Base-by-base conservation (phyloP, 2,888 invertebrate genomes). In the Iphiclides podalirius region DNA sequence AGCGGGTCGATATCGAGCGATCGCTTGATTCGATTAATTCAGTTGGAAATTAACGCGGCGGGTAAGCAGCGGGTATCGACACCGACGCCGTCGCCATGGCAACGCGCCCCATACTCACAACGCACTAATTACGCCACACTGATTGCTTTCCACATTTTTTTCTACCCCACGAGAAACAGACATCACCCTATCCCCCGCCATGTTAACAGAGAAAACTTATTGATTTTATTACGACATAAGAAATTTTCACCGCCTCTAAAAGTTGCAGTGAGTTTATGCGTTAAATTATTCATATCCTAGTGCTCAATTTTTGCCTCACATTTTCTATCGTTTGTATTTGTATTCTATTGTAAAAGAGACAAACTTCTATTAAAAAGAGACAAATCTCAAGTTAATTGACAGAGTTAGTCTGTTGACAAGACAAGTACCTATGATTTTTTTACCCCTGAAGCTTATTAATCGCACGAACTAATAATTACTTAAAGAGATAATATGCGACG, bases 111-210 rank as follows among this genome's bases (percentile, higher is more conserved):
- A 88, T 85, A 86, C 84, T 82, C 77, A 82, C 84, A 78, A 84
- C 85, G 78, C 86, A 87, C 88, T 88, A 88, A 88, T 88, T 88
- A 88, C 86, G 81, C 84, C 85, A 83, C 88, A 86, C 83, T 88
- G 88, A 88, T 88, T 88, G 88, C 88, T 86, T 87, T 88, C 83
- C 79, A 82, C 82, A 9, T 82, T 87, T 86, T 77, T 83, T 85
- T 79, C 69, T 79, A 75, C 85, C 85, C 87, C 75, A 81, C 74
- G 79, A 86, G 87, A 83, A 79, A 72, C 78, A 77, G 79, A 77
- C 76, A 79, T 82, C 83, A 81, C 86, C 86, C 87, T 78, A 79
- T 79, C 74, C 70, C 23, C 16, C 20, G 15, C 33, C 39, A 37
- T 41, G 50, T 67, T 57, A 49, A 43, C 47, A 42, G 54, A 58